A percentile compares a stretch with the other conserved stretches of the same genome.
phyloP scores from a whole-genome alignment of 2,888 invertebrate species.

The Willowsia nigromaculata region DNA sequence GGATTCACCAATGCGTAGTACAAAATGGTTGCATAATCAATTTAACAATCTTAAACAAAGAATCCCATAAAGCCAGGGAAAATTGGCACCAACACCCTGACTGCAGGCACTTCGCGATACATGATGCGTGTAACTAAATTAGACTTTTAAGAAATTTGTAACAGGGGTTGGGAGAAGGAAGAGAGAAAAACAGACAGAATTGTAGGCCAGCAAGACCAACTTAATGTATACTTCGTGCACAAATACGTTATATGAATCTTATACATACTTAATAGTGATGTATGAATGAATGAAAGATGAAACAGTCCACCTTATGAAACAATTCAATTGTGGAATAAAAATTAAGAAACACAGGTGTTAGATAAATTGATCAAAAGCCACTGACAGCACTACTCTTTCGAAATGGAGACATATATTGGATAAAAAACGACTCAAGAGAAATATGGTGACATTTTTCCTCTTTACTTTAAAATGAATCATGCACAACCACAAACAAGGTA shows the following conservation, averaged over 20 bases:
- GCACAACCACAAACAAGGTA: not conserved
- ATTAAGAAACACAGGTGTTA: not conserved
- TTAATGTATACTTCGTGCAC: no score
- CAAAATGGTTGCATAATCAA: not conserved
- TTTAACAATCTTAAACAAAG: not conserved
- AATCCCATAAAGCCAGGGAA: not conserved
- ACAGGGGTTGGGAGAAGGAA: no score
- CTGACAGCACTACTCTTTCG: not conserved
- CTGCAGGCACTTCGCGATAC: not conserved
- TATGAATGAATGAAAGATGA: not conserved
- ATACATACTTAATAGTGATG: no score
- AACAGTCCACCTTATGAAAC: not conserved
- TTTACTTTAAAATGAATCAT: not conserved
- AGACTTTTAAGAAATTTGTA: not conserved
- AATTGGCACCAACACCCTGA: constrained; percentile 23
- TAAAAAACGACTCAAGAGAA: not conserved
- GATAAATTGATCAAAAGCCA: not conserved
- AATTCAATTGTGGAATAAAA: not conserved
- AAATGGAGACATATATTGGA: not conserved
- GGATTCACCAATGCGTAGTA: not conserved
- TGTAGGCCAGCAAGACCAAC: no score
- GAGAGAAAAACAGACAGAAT: no score
- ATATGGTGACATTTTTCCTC: not conserved
- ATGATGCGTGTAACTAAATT: not conserved
- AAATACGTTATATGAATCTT: no score